Evolutionary conservation across 2,113 vertebrate genomes (phyloP), one percentile per base, ranked within the genome.

Genomic region (Procavia capensis): DNA sequence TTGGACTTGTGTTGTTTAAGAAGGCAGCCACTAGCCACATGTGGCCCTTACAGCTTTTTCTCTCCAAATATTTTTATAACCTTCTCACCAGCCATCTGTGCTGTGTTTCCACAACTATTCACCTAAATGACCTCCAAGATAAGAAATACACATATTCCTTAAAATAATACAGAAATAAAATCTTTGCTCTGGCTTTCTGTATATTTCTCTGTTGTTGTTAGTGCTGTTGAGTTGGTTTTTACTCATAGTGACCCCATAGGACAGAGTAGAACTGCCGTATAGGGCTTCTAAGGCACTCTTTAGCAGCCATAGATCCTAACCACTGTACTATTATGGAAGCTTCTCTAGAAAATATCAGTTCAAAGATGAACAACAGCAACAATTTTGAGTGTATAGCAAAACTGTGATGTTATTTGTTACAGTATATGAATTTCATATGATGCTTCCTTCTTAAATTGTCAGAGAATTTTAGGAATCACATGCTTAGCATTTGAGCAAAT

Each of bases 401-500:
- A 64, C 34, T 90, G 29, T n/a, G 34, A 82, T 84, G 45, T 4
- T 74, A 45, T 87, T 84, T 86, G 50, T 85, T 66, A 80, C 11
- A 84, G 57, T 79, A 8, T 87, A 61, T 47, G 61, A 87, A 75
- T 39, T 91, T 16, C 19, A 68, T 39, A 72, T 90, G 82, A 31
- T 24, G 5, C 8, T 92, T 94, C 27, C 75, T 92, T 87, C 45
- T 88, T 84, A 94, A 86, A 61, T 54, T 89, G 70, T 27, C 57
- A 70, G 36, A 31, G 6, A 20, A 63, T 75, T 74, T 82, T 54
- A 82, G 83, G 47, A 81, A 80, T 83, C 31, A 47, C 63, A 8
- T 90, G 50, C 50, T 64, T 95, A 83, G 88, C 84, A 82, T 94
- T 61, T 85, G 74, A 93, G 25, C 31, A 54, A 78, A 95, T 88